Percentiles rank a stretch among this genome's conserved stretches.
Evolutionary conservation across 2,888 invertebrate species (phyloP).

Genomic region (Zeuzera pyrina): DNA sequence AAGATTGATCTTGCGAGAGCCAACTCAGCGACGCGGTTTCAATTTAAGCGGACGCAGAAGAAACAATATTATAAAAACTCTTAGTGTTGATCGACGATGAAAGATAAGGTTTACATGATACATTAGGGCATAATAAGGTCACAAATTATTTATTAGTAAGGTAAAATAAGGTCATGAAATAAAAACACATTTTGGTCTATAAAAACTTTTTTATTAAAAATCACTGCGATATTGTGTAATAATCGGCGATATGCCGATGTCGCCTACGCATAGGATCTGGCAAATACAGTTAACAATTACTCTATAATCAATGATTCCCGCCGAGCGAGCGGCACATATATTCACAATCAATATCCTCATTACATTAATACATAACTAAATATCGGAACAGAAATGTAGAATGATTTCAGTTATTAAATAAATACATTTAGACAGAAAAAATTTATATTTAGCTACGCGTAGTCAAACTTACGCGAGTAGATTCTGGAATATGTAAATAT

Average conservation of each 20-base stretch:
- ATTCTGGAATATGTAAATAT: background rate
- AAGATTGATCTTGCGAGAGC: too few relatives aligned
- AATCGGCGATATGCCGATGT: slow-evolving; percentile 28
- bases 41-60: too few relatives aligned
- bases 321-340: slow-evolving; percentile 29
- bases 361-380: slow-evolving; percentile 39
- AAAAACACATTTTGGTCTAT: slow-evolving; percentile 49
- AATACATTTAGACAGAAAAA: slow-evolving; percentile 10
- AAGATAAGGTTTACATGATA: too few relatives aligned
- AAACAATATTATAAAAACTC: too few relatives aligned
- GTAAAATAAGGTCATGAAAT: slow-evolving; percentile 14
- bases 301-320: slow-evolving; percentile 37
- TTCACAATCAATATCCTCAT: slow-evolving; percentile 39
- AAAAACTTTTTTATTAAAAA: slow-evolving; percentile 67
- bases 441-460: background rate
- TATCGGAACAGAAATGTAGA: slow-evolving; percentile 44
- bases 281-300: slow-evolving; percentile 51
- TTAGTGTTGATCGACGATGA: too few relatives aligned
- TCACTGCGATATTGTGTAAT: slow-evolving; percentile 59
- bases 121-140: too few relatives aligned
- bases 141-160: too few relatives aligned
- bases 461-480: background rate
- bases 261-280: slow-evolving; percentile 40
- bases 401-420: slow-evolving; percentile 56
- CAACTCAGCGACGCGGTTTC: too few relatives aligned